phyloP scores from a whole-genome alignment of 2,797 vertebrate genomes.

The Meriones psammophilus region DNA sequence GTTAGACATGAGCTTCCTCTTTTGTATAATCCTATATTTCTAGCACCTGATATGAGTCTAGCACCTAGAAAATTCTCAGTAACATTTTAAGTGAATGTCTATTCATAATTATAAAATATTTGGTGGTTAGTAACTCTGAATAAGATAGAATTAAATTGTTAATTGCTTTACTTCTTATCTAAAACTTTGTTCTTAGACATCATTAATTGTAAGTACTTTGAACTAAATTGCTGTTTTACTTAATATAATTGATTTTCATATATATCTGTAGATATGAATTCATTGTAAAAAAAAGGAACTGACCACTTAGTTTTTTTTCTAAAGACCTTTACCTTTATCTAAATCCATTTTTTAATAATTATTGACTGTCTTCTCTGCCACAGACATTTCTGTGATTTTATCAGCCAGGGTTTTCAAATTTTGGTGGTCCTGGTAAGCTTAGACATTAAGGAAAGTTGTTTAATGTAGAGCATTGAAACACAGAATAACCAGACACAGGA shows the following conservation, averaged over 20 bases:
- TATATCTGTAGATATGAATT: constrained; percentile 1
- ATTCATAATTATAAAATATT: not conserved
- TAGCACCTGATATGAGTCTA: not conserved
- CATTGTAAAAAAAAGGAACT: not conserved
- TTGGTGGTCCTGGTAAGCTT: not conserved
- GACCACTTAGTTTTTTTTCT: not conserved
- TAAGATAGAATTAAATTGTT: constrained; percentile 35
- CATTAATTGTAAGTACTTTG: constrained; percentile 6
- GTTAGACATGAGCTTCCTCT: not conserved
- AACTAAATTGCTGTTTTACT: not conserved
- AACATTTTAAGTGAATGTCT: not conserved
- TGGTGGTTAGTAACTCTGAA: not conserved
- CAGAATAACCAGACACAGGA: not conserved
- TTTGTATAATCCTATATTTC: not conserved
- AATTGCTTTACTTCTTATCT: not conserved
- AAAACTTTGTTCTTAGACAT: not conserved
- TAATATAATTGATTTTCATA: not conserved
- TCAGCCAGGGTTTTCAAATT: not conserved
- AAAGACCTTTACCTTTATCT: not conserved
- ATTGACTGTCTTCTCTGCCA: not conserved
- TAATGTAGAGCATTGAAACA: not conserved
- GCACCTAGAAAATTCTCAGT: not conserved
- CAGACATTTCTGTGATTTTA: not conserved
- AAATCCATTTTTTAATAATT: constrained; percentile 28
- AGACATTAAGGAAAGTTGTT: not conserved